A percentile compares a stretch with the other conserved stretches of the same genome.
phyloP scores from a whole-genome alignment of 2,113 vertebrate species.

The Microcebus ravelobensis region DNA sequence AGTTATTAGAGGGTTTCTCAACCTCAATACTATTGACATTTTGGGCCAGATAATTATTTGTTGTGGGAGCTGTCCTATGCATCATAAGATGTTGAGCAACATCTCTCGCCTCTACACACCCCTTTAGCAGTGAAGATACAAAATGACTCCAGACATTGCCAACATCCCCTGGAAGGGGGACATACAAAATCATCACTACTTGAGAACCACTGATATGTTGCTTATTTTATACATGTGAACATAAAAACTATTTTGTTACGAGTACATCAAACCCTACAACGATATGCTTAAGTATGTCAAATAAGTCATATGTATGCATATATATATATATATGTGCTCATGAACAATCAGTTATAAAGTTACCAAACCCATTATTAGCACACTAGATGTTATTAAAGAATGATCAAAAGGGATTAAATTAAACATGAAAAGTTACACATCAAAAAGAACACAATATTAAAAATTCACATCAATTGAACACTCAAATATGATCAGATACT shows the following conservation, averaged over 20 bases:
- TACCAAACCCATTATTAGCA: conserved; percentile 3
- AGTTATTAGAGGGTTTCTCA: background rate
- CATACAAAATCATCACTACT: background rate
- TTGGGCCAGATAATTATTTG: background rate
- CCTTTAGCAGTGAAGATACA: background rate
- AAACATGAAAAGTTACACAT: conserved; percentile 14
- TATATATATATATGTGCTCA: background rate
- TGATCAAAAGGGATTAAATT: background rate
- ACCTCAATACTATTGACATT: background rate
- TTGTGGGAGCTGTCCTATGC: background rate
- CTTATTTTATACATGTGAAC: background rate
- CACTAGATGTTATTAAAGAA: background rate
- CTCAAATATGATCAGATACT: background rate
- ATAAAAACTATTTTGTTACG: background rate
- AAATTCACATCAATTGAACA: background rate
- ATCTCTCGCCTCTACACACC: background rate
- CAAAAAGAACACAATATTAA: background rate
- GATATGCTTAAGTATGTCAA: background rate
- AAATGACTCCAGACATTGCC: background rate
- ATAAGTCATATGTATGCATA: background rate
- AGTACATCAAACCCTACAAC: background rate
- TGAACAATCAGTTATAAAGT: background rate
- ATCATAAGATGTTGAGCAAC: background rate
- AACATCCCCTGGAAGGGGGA: background rate
- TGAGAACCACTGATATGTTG: background rate